These are phyloP conservation scores for Ectobius pallidus DNA, from an alignment of 2,888 invertebrate genomes.

Conservation along the genomic window DNA sequence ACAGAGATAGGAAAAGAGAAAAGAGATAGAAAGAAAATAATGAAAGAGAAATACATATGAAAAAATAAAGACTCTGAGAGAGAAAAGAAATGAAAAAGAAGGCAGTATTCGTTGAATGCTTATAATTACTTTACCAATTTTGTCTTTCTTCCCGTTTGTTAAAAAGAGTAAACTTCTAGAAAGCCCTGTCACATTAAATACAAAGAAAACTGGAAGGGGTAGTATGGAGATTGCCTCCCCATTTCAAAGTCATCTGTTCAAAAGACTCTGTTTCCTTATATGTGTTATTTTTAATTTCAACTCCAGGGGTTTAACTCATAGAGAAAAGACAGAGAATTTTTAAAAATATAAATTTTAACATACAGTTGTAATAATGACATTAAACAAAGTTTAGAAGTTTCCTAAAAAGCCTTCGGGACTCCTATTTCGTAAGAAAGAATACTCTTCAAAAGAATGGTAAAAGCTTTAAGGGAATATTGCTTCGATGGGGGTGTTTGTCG, in stretches of 20 bases:
- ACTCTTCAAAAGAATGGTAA: no score
- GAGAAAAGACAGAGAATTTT: not conserved
- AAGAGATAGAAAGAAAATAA: constrained; percentile 12
- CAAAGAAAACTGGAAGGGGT: not conserved
- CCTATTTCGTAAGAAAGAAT: no score
- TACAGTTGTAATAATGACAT: constrained; percentile 6
- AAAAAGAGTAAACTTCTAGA: not conserved
- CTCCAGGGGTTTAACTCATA: not conserved
- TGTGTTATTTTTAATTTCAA: constrained; percentile 10
- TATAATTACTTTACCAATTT: constrained; percentile 40
- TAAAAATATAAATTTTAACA: not conserved
- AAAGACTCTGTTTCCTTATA: not conserved
- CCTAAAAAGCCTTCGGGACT: no score
- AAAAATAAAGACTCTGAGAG: no score
- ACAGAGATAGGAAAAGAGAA: no score
- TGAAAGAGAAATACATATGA: no score
- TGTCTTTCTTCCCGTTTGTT: not conserved
- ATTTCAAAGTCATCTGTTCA: not conserved
- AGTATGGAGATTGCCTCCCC: not conserved
- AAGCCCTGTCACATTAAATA: constrained; percentile 9
- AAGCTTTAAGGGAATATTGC: not conserved
- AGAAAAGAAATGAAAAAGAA: constrained; percentile 13
- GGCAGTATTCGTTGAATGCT: constrained; percentile 18
- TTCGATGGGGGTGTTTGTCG: no score
- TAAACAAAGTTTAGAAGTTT: not conserved